Conservation (phyloP, 2,797 vertebrate species). For the Bradypus variegatus region DNA sequence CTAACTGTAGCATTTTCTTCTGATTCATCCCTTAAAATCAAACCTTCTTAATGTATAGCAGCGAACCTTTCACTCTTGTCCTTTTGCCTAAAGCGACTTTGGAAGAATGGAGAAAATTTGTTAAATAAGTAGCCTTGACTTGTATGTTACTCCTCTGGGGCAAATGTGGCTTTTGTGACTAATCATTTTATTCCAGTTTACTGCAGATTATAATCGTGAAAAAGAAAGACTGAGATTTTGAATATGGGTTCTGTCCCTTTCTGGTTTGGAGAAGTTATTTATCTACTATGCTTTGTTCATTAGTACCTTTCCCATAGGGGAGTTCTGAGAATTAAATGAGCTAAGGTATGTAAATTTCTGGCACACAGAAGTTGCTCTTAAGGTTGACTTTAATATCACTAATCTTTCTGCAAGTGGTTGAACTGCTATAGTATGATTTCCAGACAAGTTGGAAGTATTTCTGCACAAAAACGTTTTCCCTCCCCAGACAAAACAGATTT, state of each 20-base stretch:
- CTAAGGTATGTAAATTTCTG: slow-evolving; percentile 18
- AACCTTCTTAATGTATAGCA: not conserved
- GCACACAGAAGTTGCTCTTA: not conserved
- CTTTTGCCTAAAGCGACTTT: not conserved
- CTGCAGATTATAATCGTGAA: not conserved
- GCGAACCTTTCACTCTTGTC: not conserved
- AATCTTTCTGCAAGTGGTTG: not conserved
- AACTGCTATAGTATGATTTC: slow-evolving; percentile 26
- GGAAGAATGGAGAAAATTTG: slow-evolving; percentile 24
- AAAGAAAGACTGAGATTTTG: slow-evolving; percentile 8
- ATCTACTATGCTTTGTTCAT: not conserved
- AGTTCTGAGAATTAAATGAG: slow-evolving; percentile 8
- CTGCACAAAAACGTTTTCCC: not conserved
- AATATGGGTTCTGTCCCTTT: not conserved
- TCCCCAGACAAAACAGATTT: slow-evolving; percentile 32
- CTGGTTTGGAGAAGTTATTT: slow-evolving; percentile 20
- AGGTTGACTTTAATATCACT: slow-evolving; percentile 23
- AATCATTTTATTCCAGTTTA: slow-evolving; percentile 24
- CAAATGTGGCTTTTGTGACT: not conserved
- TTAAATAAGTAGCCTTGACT: not conserved
- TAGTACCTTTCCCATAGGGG: not conserved
- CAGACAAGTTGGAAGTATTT: not conserved
- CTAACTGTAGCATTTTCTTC: not conserved
- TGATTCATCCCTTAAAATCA: not conserved
- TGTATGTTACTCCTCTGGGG: not conserved